phyloP scores from a whole-genome alignment of 2,888 invertebrate species.

The Chrysolina haemoptera region DNA sequence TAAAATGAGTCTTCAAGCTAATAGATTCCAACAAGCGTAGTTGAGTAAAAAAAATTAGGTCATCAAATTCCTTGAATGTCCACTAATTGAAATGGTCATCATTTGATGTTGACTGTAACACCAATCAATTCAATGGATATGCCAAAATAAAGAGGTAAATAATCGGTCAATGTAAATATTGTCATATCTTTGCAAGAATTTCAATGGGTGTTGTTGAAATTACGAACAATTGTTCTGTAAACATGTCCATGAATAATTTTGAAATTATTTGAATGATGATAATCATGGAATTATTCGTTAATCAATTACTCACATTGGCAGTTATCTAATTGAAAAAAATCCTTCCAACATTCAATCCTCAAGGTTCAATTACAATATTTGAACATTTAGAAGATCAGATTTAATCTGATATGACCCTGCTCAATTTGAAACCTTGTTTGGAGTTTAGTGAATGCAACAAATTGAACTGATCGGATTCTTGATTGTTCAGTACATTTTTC shows the following conservation, averaged over 20 bases:
- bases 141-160: not conserved
- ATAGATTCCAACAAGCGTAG: not conserved
- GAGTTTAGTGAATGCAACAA: too few species aligned
- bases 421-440: too few species aligned
- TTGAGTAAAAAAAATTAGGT: not conserved
- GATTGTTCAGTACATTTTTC: too few species aligned
- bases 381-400: too few species aligned
- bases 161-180: conserved; percentile 8
- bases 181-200: conserved; percentile 4
- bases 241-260: not conserved
- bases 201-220: not conserved
- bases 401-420: too few species aligned
- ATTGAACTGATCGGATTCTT: too few species aligned
- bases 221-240: conserved; percentile 8
- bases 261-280: conserved; percentile 9
- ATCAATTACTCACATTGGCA: not conserved
- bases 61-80: not conserved
- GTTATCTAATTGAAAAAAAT: not conserved
- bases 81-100: conserved; percentile 6
- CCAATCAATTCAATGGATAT: not conserved
- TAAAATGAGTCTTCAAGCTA: not conserved
- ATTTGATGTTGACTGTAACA: not conserved
- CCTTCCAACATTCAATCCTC: not conserved
- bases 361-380: too few species aligned
- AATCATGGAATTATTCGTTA: not conserved